Percentiles rank a stretch among this genome's conserved stretches.
These are phyloP conservation scores for Dendrolimus kikuchii DNA, from an alignment of 1,140 invertebrate genomes.

Conservation along the genomic window DNA sequence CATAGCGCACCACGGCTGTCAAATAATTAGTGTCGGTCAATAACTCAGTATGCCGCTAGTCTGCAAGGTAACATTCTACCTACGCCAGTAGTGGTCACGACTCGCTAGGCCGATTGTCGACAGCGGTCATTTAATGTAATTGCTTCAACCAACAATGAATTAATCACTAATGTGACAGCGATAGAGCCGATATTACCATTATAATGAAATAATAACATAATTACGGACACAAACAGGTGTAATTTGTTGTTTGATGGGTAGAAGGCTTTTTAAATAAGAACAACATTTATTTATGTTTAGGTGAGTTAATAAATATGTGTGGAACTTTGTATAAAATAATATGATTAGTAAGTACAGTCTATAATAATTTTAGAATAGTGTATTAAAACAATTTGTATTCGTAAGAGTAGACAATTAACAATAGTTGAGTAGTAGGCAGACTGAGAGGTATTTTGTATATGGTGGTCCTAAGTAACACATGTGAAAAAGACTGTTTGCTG, in stretches of 20 bases:
- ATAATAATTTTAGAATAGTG: too few species aligned
- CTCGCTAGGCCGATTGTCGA: conserved; percentile 28
- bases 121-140: conserved; percentile 51
- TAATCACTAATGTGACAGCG: conserved; percentile 60
- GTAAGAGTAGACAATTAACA: too few species aligned
- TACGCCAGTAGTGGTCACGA: conserved; percentile 36
- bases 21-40: conserved; percentile 52
- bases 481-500: too few species aligned
- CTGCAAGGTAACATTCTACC: conserved; percentile 31
- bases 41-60: conserved; percentile 30
- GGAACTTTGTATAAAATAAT: too few species aligned
- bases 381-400: too few species aligned
- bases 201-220: conserved; percentile 39
- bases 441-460: too few species aligned
- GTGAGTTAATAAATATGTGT: too few species aligned
- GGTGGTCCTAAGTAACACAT: too few species aligned
- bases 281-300: too few species aligned
- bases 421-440: too few species aligned
- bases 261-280: too few species aligned
- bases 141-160: conserved; percentile 48
- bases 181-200: conserved; percentile 35
- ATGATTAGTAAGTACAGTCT: too few species aligned
- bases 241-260: conserved; percentile 18
- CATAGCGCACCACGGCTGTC: conserved; percentile 26
- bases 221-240: conserved; percentile 20